Evolutionary conservation across 2,113 vertebrate genomes (phyloP).

Genomic region (Ptilonorhynchus violaceus): DNA sequence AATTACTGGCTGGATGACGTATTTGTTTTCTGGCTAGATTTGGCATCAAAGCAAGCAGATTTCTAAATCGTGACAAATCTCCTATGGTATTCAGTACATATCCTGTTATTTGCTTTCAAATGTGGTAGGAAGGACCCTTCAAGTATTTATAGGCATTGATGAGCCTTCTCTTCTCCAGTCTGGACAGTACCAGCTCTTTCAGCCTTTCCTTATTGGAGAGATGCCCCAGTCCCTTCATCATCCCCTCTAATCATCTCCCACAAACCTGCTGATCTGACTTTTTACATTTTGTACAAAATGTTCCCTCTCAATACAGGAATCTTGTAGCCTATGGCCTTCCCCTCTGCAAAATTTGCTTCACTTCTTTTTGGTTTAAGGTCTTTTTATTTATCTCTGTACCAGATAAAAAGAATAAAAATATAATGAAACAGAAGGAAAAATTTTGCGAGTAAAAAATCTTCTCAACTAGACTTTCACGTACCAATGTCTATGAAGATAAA

Average conservation of each 20-base stretch:
- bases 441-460: neutral
- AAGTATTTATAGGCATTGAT: neutral
- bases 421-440: neutral
- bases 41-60: neutral
- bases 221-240: neutral
- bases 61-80: neutral
- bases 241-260: neutral
- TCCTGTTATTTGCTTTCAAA: neutral
- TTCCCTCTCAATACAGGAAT: neutral
- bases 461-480: accelerated
- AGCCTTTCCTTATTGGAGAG: neutral
- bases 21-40: neutral
- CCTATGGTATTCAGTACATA: neutral
- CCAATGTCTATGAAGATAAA: neutral
- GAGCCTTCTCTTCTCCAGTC: neutral
- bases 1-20: neutral
- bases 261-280: neutral
- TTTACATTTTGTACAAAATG: neutral
- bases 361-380: neutral
- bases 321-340: neutral
- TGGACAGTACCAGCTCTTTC: neutral
- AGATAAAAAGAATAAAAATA: neutral
- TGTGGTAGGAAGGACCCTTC: neutral
- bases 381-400: neutral
- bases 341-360: neutral